Percentiles rank a stretch among this genome's conserved stretches.
phyloP scores from a whole-genome alignment of 2,797 vertebrate genomes.

The Pangasius krempfi region DNA sequence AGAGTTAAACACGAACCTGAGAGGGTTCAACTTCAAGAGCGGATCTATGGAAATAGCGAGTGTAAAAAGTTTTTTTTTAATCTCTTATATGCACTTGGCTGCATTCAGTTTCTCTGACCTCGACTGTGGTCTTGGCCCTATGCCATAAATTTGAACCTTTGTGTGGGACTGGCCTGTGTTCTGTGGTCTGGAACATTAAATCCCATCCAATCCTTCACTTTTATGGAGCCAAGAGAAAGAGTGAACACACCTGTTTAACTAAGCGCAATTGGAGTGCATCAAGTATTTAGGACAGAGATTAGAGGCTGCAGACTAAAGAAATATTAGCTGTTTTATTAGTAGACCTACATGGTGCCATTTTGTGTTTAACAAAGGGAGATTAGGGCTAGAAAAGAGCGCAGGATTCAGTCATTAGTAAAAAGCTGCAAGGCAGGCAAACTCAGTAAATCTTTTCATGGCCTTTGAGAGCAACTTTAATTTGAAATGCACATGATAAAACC shows the following conservation, averaged over 20 bases:
- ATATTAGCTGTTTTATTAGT: slow-evolving; percentile 55
- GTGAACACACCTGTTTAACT: slow-evolving; percentile 58
- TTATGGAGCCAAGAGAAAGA: slow-evolving; percentile 45
- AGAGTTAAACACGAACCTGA: slow-evolving; percentile 36
- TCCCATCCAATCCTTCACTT: slow-evolving; percentile 55
- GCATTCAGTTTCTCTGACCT: slow-evolving; percentile 40
- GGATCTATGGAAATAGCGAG: slow-evolving; percentile 30
- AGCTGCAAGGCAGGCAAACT: slow-evolving; percentile 22
- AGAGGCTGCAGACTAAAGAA: slow-evolving; percentile 50
- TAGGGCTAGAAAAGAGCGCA: slow-evolving; percentile 23
- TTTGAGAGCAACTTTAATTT: slow-evolving; percentile 39
- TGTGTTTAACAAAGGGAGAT: slow-evolving; percentile 42
- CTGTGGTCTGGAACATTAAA: slow-evolving; percentile 60
- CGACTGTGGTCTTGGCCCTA: slow-evolving; percentile 52
- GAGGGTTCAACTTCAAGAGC: slow-evolving; percentile 24
- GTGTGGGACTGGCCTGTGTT: slow-evolving; percentile 58
- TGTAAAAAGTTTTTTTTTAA: slow-evolving; percentile 42
- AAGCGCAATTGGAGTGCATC: slow-evolving; percentile 49
- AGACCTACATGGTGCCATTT: slow-evolving; percentile 48
- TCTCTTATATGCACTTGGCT: slow-evolving; percentile 49
- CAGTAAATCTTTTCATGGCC: slow-evolving; percentile 31
- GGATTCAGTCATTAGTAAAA: slow-evolving; percentile 49
- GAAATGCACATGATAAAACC: slow-evolving; percentile 30
- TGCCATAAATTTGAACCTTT: slow-evolving; percentile 58
- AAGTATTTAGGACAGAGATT: slow-evolving; percentile 56